Base-by-base conservation (phyloP, 2,888 invertebrate species). In the Hartigia nigra region DNA sequence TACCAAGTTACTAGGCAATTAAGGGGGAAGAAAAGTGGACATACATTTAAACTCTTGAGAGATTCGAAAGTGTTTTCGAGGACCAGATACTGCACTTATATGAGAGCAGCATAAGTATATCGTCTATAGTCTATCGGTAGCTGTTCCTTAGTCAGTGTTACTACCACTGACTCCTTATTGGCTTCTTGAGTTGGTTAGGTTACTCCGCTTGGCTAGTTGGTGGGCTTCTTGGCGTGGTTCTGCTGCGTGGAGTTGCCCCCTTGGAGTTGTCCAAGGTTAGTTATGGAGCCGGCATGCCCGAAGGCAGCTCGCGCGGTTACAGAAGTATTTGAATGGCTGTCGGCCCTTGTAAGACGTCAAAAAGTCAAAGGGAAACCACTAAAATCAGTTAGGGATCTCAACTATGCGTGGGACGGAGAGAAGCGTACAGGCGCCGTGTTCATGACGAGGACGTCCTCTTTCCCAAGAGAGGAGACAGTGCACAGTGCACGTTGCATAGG, bases 311-410 rank as follows among this genome's bases (percentile, higher is more conserved):
- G 81, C 88, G 89, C 87, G 89, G 89, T 90, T 88, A 87, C 89
- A 89, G 87, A 90, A 91, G 89, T 91, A 91, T 91, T 90, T 87
- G 88, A 90, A 90, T 89, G 88, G 87, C 86, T 88, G 90, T 90
- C 87, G 90, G 90, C 87, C 89, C 90, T 89, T 90, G 90, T 90
- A 89, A 91, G 87, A 90, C 86, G 90, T 91, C 91, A 89, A 91
- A 91, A 91, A 91, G 91, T 91, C 90, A 90, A 90, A 90, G 89
- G 86, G 87, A 91, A 91, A 90, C 90, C 89, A 91, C 90, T 90
- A 90, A 91, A 91, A 91, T 91, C 91, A 89, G 90, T 90, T 90
- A 89, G 89, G 91, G 90, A 90, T 91, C 90, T 91, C 90, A 90
- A 91, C 91, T 91, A 89, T 86, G 83, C 85, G 83, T 83, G 81